phyloP scores from a whole-genome alignment of 2,797 vertebrate species.

The Takifugu ocellatus region DNA sequence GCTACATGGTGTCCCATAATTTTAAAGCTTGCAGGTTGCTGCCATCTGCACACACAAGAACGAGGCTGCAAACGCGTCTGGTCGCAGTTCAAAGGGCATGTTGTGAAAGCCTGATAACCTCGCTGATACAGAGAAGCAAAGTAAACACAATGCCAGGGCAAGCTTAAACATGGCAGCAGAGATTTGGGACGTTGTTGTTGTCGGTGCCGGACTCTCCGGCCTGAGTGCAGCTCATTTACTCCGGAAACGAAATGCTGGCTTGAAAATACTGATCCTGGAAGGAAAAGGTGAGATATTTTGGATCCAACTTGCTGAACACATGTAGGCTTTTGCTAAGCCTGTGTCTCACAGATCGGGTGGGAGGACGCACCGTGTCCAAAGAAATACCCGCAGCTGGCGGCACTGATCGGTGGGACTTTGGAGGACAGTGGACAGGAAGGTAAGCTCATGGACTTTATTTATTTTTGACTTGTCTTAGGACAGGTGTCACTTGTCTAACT shows the following conservation, averaged over 20 bases:
- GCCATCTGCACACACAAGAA: no score
- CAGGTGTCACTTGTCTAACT: no score
- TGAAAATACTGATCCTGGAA: slow-evolving; percentile 71
- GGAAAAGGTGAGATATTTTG: slow-evolving; percentile 64
- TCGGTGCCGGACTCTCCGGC: slow-evolving; percentile 76
- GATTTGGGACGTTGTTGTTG: slow-evolving; percentile 72
- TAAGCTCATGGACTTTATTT: slow-evolving; percentile 23
- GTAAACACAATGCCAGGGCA: not conserved
- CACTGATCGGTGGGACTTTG: slow-evolving; percentile 74
- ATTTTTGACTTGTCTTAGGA: not conserved
- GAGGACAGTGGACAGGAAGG: slow-evolving; percentile 78
- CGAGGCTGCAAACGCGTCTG: no score
- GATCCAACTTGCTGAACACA: not conserved
- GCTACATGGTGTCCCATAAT: no score
- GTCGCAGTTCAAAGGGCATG: no score
- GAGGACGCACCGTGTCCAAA: slow-evolving; percentile 68
- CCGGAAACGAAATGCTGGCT: slow-evolving; percentile 40
- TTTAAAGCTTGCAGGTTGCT: no score
- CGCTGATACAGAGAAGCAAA: not conserved
- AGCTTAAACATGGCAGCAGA: slow-evolving; percentile 55
- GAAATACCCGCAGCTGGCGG: slow-evolving; percentile 65
- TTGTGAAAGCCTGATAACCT: not conserved
- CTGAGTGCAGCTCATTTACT: slow-evolving; percentile 69
- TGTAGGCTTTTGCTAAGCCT: slow-evolving; percentile 4
- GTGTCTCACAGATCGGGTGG: slow-evolving; percentile 67